Percentiles rank a stretch among this genome's conserved stretches.
Conservation (phyloP, 1,140 invertebrate genomes). For the Neelides sp. region DNA sequence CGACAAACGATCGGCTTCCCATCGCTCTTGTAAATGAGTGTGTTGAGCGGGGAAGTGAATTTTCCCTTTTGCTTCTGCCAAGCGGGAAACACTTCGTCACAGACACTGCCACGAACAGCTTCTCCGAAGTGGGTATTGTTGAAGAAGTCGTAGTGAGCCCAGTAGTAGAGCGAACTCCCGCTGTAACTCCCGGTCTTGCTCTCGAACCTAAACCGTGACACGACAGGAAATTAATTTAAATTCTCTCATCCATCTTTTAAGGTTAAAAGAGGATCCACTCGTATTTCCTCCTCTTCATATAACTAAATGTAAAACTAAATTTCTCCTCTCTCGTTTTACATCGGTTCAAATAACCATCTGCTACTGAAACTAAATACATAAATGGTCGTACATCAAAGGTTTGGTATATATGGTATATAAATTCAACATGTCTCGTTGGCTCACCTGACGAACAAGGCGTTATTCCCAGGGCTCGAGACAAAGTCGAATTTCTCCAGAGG, state of each 20-base stretch:
- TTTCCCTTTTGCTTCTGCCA: conserved; percentile 55
- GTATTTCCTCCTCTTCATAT: no score
- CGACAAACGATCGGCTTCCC: conserved; percentile 48
- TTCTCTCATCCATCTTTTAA: no score
- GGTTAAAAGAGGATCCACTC: no score
- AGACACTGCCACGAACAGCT: conserved; percentile 59
- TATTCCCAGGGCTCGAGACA: conserved; percentile 69
- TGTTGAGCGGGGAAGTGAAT: conserved; percentile 66
- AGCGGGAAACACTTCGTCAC: conserved; percentile 69
- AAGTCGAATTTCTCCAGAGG: conserved; percentile 85
- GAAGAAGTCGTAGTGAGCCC: conserved; percentile 85
- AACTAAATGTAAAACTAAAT: no score
- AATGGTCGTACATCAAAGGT: no score
- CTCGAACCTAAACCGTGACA: conserved; percentile 67
- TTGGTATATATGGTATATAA: no score
- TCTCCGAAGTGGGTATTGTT: conserved; percentile 73
- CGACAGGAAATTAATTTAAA: no score
- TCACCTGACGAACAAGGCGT: conserved; percentile 73
- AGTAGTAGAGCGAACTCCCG: conserved; percentile 73
- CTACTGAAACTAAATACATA: no score
- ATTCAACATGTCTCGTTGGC: no score
- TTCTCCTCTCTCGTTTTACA: no score
- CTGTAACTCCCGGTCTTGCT: conserved; percentile 82
- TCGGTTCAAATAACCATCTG: no score
- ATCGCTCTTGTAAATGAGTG: conserved; percentile 63